Conservation (phyloP, 2,888 invertebrate species). For the Parnassius apollo region DNA sequence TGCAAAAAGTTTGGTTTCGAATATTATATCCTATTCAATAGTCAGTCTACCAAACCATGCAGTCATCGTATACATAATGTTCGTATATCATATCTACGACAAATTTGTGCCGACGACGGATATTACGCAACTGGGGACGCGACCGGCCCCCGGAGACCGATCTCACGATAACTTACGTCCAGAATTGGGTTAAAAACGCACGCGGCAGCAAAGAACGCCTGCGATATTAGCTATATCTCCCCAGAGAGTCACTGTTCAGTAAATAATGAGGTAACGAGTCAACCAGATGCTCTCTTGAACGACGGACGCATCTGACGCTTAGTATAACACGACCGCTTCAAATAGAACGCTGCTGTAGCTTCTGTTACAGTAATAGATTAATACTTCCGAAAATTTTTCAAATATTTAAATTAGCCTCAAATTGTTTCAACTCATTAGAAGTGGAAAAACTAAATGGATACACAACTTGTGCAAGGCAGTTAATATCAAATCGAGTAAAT, state of each 20-base stretch:
- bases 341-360: background rate
- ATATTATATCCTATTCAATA: too few relatives aligned
- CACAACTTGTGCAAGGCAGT: too few relatives aligned
- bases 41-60: too few relatives aligned
- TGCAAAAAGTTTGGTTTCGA: too few relatives aligned
- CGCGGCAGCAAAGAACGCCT: slow-evolving; percentile 33
- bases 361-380: background rate
- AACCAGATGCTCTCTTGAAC: slow-evolving; percentile 41
- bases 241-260: slow-evolving; percentile 32
- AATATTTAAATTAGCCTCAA: too few relatives aligned
- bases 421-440: too few relatives aligned
- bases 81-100: too few relatives aligned
- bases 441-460: too few relatives aligned
- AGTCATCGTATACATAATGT: too few relatives aligned
- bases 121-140: slow-evolving; percentile 15
- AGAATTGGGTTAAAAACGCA: slow-evolving; percentile 22
- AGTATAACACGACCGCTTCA: background rate
- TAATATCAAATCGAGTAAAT: too few relatives aligned
- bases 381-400: background rate
- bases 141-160: slow-evolving; percentile 13
- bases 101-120: slow-evolving; percentile 4
- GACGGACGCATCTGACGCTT: slow-evolving; percentile 10
- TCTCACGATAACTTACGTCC: slow-evolving; percentile 21
- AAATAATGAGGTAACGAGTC: slow-evolving; percentile 40
- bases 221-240: slow-evolving; percentile 37